Conservation (phyloP, 1,140 invertebrate species). For the Apis florea region DNA sequence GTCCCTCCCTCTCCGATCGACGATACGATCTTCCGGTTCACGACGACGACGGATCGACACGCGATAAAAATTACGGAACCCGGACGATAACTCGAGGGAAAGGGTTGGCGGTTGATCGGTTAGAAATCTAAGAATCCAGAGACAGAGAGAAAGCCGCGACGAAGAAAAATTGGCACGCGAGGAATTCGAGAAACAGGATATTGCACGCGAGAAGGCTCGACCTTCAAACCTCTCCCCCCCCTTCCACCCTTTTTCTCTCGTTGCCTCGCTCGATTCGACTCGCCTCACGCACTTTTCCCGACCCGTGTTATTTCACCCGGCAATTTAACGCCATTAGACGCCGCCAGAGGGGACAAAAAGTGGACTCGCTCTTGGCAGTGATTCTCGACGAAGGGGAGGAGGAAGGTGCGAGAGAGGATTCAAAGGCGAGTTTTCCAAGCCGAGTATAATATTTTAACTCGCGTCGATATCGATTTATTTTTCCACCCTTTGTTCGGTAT, state of each 20-base stretch:
- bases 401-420: background rate
- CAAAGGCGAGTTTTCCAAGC: background rate
- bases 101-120: no score
- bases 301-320: background rate
- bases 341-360: no score
- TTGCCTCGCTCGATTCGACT: conserved; percentile 33
- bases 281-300: conserved; percentile 12
- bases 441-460: conserved; percentile 16
- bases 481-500: background rate
- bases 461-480: background rate
- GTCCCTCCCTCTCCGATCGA: no score
- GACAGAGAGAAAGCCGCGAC: no score
- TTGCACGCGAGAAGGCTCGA: conserved; percentile 25
- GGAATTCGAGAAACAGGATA: conserved; percentile 25
- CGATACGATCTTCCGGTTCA: no score
- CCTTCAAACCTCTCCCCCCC: conserved; percentile 30
- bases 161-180: background rate
- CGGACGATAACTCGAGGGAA: no score
- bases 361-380: no score
- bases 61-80: background rate
- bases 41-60: no score
- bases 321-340: conserved; percentile 39
- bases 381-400: no score
- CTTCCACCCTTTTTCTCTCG: background rate
- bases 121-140: no score